phyloP scores from a whole-genome alignment of 2,113 vertebrate genomes.

The Podocnemis expansa region DNA sequence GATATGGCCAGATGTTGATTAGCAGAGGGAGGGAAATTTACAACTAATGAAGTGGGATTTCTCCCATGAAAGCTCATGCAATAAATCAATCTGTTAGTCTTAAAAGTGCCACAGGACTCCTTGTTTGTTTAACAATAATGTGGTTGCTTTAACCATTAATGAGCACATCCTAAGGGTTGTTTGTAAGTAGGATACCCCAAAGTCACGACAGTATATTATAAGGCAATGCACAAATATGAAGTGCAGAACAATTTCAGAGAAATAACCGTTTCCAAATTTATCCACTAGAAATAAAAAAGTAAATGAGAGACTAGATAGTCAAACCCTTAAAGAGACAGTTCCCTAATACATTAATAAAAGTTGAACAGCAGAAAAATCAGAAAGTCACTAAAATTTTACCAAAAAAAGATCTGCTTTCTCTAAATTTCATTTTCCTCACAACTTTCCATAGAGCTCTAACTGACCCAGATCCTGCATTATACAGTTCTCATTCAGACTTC shows the following conservation, averaged over 20 bases:
- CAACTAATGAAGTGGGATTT: too few relatives aligned
- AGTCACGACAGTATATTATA: background rate
- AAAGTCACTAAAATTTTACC: background rate
- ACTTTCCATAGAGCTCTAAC: background rate
- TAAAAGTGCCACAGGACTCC: too few relatives aligned
- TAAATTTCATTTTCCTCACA: background rate
- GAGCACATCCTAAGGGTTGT: background rate
- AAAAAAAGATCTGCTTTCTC: background rate
- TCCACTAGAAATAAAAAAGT: background rate
- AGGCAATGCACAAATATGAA: background rate
- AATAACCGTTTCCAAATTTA: background rate
- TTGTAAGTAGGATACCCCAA: background rate
- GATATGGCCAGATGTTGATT: background rate
- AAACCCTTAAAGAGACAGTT: background rate
- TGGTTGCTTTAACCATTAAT: background rate
- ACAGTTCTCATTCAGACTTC: background rate
- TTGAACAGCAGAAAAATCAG: background rate
- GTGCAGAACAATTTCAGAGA: background rate
- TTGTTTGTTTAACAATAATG: too few relatives aligned
- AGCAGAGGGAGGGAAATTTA: background rate
- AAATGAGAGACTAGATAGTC: background rate
- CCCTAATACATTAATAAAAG: background rate
- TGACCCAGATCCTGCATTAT: background rate
- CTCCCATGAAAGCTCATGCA: too few relatives aligned
- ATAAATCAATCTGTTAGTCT: too few relatives aligned